phyloP scores from a whole-genome alignment of 2,888 invertebrate species.

The Timandra comae region DNA sequence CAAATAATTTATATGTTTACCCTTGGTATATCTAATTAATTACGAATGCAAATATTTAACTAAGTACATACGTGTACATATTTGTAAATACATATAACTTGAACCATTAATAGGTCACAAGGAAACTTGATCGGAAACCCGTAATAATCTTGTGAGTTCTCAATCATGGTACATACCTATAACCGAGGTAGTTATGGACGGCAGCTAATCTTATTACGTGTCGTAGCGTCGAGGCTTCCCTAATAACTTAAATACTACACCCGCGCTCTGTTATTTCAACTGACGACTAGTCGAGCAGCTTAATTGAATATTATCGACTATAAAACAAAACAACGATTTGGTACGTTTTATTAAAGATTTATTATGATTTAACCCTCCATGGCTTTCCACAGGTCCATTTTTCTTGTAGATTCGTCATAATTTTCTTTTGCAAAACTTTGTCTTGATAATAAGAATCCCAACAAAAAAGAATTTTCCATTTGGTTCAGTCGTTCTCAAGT shows the following conservation, averaged over 20 bases:
- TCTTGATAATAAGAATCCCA: no score
- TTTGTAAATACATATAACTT: no score
- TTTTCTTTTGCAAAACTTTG: no score
- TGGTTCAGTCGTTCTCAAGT: no score
- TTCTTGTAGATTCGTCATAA: no score
- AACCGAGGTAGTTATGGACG: constrained; percentile 24
- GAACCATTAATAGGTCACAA: constrained; percentile 7
- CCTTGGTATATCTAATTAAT: neutral
- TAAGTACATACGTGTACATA: neutral
- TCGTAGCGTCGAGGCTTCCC: constrained; percentile 59
- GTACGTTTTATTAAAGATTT: no score
- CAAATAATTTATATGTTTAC: no score
- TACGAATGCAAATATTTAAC: neutral
- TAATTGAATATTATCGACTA: constrained; percentile 44
- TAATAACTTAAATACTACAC: constrained; percentile 55
- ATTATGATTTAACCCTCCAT: no score
- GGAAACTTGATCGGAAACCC: constrained; percentile 16
- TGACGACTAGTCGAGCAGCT: constrained; percentile 30
- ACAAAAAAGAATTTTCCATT: no score
- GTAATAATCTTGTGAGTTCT: constrained; percentile 12
- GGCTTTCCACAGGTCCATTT: no score
- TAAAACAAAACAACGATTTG: no score
- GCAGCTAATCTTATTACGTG: constrained; percentile 60
- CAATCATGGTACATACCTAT: constrained; percentile 2
- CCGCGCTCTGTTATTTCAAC: constrained; percentile 43